These are phyloP conservation scores for Grallaria varia DNA, from an alignment of 2,113 vertebrate genomes.

Conservation along the genomic window DNA sequence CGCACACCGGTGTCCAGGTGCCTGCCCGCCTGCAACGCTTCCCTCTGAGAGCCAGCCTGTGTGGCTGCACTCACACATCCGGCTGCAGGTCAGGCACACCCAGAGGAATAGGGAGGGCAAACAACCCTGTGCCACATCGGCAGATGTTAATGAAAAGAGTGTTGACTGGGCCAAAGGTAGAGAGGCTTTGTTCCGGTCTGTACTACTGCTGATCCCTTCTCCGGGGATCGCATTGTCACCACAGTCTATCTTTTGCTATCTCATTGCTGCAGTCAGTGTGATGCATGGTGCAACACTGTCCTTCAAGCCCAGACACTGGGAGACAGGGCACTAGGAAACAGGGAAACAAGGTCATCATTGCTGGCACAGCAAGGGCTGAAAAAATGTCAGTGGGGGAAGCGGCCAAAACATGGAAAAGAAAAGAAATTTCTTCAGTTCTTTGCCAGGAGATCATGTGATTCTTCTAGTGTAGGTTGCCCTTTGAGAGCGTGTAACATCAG, in stretches of 20 bases:
- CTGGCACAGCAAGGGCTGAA: not conserved
- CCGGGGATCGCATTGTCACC: not conserved
- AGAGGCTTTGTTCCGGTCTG: not conserved
- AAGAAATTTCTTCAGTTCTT: not conserved
- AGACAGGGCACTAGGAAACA: not conserved
- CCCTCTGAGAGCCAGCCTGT: fast-evolving
- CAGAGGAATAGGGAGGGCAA: not conserved
- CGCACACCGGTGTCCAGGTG: fast-evolving
- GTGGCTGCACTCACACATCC: fast-evolving
- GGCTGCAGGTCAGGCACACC: no score
- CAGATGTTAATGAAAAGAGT: not conserved
- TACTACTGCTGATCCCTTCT: not conserved
- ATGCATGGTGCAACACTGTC: fast-evolving
- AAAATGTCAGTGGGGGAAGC: not conserved
- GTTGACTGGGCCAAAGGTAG: not conserved
- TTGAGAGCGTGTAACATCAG: not conserved
- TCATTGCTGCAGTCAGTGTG: not conserved
- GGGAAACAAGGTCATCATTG: not conserved
- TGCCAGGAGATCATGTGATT: not conserved
- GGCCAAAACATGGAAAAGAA: not conserved
- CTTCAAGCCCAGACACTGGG: not conserved
- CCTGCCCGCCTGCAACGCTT: fast-evolving
- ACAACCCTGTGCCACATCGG: not conserved
- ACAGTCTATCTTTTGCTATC: no score
- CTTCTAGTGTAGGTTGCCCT: not conserved